Conservation (phyloP, 2,113 vertebrate species). For the Sylvilagus bachmani region DNA sequence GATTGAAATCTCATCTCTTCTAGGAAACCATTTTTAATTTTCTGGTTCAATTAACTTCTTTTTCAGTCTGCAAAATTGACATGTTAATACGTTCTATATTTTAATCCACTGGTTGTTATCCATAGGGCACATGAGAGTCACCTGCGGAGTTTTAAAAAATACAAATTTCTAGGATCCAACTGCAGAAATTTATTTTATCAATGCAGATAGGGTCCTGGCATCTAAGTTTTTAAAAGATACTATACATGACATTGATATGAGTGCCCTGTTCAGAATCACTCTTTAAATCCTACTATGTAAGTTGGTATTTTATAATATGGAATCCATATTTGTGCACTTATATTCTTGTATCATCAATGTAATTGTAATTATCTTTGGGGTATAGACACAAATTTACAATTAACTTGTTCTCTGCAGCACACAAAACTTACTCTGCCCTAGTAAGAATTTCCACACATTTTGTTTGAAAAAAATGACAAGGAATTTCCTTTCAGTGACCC, state of each 20-base stretch:
- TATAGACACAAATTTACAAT: background rate
- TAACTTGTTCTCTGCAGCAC: background rate
- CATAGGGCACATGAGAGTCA: background rate
- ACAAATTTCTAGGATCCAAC: background rate
- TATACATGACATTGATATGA: background rate
- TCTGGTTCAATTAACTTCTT: background rate
- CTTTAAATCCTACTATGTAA: background rate
- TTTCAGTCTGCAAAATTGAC: conserved; percentile 45
- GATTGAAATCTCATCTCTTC: conserved; percentile 49
- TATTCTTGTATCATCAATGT: background rate
- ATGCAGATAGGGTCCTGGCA: background rate
- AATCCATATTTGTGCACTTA: background rate
- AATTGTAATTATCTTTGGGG: background rate
- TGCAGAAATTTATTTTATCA: background rate
- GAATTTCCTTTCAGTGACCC: background rate
- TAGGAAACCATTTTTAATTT: background rate
- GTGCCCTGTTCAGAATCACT: background rate
- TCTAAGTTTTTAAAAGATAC: background rate
- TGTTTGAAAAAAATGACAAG: conserved; percentile 12
- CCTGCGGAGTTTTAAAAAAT: conserved; percentile 29
- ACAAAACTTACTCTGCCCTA: background rate
- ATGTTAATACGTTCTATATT: background rate
- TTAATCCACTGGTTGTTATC: background rate
- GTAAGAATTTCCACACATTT: conserved; percentile 1
- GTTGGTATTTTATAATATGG: background rate